Conservation (phyloP, 2,797 vertebrate genomes). For the Tapirus indicus region DNA sequence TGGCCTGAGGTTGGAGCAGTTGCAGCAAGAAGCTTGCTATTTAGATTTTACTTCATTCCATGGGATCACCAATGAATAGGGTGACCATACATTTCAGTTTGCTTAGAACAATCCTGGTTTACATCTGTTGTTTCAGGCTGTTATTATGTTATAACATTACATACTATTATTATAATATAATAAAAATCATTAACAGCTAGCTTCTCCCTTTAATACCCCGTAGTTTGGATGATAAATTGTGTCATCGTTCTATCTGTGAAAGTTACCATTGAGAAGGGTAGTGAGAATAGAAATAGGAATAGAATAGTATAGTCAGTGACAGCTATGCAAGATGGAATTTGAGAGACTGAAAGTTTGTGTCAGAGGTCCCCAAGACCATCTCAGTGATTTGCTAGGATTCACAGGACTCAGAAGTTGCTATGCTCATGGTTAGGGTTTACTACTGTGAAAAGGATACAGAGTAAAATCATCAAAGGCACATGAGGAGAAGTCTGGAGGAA, state of each 20-base stretch:
- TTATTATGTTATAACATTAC: not conserved
- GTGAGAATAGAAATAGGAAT: constrained; percentile 4
- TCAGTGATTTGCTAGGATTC: not conserved
- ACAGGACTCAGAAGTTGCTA: not conserved
- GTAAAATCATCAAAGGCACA: not conserved
- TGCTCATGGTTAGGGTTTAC: not conserved
- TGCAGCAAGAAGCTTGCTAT: not conserved
- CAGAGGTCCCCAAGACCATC: not conserved
- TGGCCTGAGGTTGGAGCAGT: not conserved
- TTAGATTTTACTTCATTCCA: not conserved
- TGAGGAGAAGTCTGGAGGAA: not conserved
- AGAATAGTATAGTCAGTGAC: not conserved
- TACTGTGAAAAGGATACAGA: not conserved
- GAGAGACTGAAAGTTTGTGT: constrained; percentile 3
- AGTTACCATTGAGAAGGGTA: not conserved
- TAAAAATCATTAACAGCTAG: not conserved
- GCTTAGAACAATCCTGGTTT: not conserved
- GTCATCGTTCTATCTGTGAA: not conserved
- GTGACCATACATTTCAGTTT: not conserved
- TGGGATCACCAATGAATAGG: not conserved
- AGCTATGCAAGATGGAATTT: not conserved
- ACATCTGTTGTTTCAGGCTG: not conserved
- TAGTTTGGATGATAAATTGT: not conserved
- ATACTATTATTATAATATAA: not conserved
- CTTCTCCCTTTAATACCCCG: not conserved